These are phyloP conservation scores for Chiroxiphia lanceolata DNA, from an alignment of 2,797 vertebrate genomes.

Conservation along the genomic window DNA sequence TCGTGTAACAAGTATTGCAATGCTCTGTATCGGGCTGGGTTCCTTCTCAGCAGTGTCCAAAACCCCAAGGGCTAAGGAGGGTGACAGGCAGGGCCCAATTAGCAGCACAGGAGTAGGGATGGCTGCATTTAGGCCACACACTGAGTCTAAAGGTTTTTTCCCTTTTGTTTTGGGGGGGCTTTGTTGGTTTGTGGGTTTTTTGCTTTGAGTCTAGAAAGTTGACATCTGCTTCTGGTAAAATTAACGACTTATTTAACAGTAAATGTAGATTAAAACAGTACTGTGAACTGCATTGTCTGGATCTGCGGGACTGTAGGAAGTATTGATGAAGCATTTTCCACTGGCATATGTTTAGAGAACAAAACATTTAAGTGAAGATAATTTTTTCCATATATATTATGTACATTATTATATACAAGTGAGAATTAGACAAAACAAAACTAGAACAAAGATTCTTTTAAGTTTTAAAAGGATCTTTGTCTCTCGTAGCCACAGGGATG, in stretches of 20 bases:
- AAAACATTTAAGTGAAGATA: background rate
- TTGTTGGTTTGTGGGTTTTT: background rate
- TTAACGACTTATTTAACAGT: background rate
- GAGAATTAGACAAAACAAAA: slow-evolving; percentile 45
- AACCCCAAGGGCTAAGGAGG: background rate
- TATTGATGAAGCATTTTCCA: background rate
- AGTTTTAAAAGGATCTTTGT: slow-evolving; percentile 49
- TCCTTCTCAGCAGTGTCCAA: background rate
- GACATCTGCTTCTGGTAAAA: slow-evolving; percentile 49
- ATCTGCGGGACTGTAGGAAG: background rate
- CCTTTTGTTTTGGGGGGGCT: background rate
- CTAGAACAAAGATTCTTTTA: slow-evolving; percentile 51
- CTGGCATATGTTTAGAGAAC: background rate
- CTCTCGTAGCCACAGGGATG: background rate
- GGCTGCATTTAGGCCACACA: background rate
- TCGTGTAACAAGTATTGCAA: background rate
- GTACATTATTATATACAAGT: background rate
- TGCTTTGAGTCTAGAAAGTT: background rate
- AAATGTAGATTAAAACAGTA: background rate
- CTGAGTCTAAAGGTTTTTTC: background rate
- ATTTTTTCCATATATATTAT: slow-evolving; percentile 30
- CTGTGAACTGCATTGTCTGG: background rate
- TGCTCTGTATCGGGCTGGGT: background rate
- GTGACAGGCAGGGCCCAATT: background rate
- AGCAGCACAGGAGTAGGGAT: background rate